Base-by-base conservation (phyloP, 2,797 vertebrate genomes). In the Atherinosoma microstoma region DNA sequence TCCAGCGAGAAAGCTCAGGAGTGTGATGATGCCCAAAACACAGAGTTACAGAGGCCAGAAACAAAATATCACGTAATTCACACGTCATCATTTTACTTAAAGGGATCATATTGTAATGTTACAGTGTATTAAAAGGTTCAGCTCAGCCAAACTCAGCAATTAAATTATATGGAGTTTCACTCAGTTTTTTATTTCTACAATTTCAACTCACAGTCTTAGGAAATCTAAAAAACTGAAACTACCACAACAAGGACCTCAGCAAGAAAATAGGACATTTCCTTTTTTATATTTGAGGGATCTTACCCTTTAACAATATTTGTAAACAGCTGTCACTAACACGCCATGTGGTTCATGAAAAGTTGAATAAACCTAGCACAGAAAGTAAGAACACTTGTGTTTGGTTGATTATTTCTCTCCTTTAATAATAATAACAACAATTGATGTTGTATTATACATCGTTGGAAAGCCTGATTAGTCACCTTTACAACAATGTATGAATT, bases 31-130 rank as follows among this genome's bases (percentile, higher is more conserved):
- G 54, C 56, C 67, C 60, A 62, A 45, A 64, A 77, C 27, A 42
- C 67, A 62, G 70, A 22, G 3, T 65, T 63, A 74, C 56, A 80
- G 70, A 76, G 80, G 51, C 61, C 84, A 84, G 84, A 85, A 42
- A 18, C 59, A 11, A 49, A 34, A 68, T 5, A 78, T 71, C 40
- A 67, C 58, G 73, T 58, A 67, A 58, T 68, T 62, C 62, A 59
- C 67, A 80, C 35, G 40, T 70, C n/a, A 66, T 70, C 75, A 84
- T 79, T 85, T 69, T 83, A 80, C 83, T 83, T 18, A 68, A 35
- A 36, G 42, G 56, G 56, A 54, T 53, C 13, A 5, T 15, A 34
- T 47, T 24, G 47, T 73, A 70, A 71, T 45, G 67, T 9, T 45
- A 64, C n/a, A 2, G 27, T 63, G 70, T 72, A 64, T 78, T 60